Evolutionary conservation across 64 coral and sea anemone species (phyloP).

Genomic region (Actinia equina): DNA sequence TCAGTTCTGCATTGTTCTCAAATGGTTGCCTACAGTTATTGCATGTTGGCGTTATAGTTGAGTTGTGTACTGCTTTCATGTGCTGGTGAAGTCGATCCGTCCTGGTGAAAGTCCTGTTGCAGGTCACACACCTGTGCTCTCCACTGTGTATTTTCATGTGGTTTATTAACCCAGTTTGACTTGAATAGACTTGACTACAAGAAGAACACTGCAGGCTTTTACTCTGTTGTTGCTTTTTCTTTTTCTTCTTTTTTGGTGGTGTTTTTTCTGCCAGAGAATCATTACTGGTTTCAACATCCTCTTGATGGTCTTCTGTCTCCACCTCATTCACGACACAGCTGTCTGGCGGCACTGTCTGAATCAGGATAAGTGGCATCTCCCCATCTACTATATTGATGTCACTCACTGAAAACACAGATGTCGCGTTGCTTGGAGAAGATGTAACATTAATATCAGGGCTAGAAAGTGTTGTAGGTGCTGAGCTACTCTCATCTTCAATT

Average conservation of each 20-base stretch:
- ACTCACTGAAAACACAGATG: slow-evolving; percentile 19
- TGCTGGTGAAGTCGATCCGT: not conserved
- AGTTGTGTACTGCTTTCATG: not conserved
- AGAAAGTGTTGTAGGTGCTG: not conserved
- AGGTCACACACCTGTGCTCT: not conserved
- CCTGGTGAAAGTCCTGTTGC: not conserved
- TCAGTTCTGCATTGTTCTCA: not conserved
- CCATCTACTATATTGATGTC: not conserved
- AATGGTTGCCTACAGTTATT: not conserved
- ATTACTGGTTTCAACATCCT: not conserved
- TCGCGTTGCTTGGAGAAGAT: not conserved
- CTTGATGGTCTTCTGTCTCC: not conserved
- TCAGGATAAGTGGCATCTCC: not conserved
- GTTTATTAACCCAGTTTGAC: not conserved
- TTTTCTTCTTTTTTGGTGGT: not conserved
- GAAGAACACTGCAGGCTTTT: not conserved
- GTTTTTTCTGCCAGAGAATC: not conserved
- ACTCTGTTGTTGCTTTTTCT: not conserved
- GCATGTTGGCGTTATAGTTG: not conserved
- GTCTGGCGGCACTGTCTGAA: not conserved
- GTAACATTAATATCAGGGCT: not conserved
- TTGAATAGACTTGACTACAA: slow-evolving; percentile 1
- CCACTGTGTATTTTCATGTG: not conserved
- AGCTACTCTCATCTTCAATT: not conserved
- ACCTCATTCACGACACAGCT: not conserved